A percentile compares a stretch with the other conserved stretches of the same genome.
These are phyloP conservation scores for Cryptus viduatorius DNA, from an alignment of 2,888 invertebrate genomes.

Conservation along the genomic window DNA sequence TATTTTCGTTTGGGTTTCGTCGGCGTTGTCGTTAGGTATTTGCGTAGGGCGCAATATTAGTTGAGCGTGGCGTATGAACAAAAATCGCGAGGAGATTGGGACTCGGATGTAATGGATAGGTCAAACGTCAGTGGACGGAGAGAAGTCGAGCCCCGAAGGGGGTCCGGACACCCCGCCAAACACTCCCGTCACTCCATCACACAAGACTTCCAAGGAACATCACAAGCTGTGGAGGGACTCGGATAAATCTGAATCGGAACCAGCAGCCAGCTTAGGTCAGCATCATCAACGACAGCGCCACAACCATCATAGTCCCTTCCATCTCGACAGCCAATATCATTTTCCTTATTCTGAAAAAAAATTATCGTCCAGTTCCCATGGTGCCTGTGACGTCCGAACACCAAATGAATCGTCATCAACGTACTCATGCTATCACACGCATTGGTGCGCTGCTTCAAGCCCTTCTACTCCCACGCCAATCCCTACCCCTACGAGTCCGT, in stretches of 20 bases:
- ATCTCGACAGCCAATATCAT: conserved; percentile 84
- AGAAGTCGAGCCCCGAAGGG: conserved; percentile 81
- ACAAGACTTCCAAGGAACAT: conserved; percentile 81
- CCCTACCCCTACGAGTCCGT: conserved; percentile 80
- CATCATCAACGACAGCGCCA: conserved; percentile 84
- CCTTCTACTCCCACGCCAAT: conserved; percentile 79
- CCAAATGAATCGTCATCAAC: conserved; percentile 80
- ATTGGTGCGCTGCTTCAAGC: conserved; percentile 82
- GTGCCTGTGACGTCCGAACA: conserved; percentile 77
- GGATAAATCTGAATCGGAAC: conserved; percentile 79
- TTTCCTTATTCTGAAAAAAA: conserved; percentile 81
- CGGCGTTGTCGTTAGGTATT: conserved; percentile 84
- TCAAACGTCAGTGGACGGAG: conserved; percentile 84
- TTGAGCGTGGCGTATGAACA: conserved; percentile 74
- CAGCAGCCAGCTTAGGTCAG: conserved; percentile 83
- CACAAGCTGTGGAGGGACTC: conserved; percentile 81
- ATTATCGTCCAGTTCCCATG: conserved; percentile 79
- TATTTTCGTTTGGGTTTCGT: conserved; percentile 80
- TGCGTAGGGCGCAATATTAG: conserved; percentile 83
- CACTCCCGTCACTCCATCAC: conserved; percentile 83
- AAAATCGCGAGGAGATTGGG: conserved; percentile 82
- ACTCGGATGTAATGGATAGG: conserved; percentile 85
- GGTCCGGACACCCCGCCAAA: conserved; percentile 84
- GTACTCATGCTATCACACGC: conserved; percentile 83
- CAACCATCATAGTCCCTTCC: conserved; percentile 84